These are phyloP conservation scores for Sparidentex hasta DNA, from an alignment of 2,797 vertebrate genomes.

Conservation along the genomic window DNA sequence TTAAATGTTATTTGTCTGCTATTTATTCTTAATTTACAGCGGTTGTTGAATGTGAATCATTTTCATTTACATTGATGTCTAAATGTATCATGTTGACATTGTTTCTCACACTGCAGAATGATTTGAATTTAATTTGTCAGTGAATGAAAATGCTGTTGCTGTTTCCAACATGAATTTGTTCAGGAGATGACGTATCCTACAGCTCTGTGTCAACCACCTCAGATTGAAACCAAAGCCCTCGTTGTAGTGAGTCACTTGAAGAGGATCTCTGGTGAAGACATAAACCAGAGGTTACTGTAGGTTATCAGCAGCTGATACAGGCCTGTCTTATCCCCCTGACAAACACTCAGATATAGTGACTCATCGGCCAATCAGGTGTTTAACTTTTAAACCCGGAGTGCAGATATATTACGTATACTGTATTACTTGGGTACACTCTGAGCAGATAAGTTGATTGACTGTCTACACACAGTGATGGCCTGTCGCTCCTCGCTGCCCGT, in stretches of 20 bases:
- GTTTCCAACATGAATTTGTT: conserved; percentile 26
- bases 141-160: conserved; percentile 33
- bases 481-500: background rate
- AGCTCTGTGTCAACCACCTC: conserved; percentile 22
- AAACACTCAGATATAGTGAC: conserved; percentile 14
- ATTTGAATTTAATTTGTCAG: conserved; percentile 28
- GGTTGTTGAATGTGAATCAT: conserved; percentile 57
- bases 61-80: conserved; percentile 21
- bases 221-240: conserved; percentile 61
- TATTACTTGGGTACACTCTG: conserved; percentile 22
- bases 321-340: conserved; percentile 29
- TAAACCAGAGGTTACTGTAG: conserved; percentile 58
- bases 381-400: conserved; percentile 55
- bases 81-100: conserved; percentile 20
- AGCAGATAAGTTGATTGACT: conserved; percentile 32
- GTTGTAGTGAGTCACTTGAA: conserved; percentile 19
- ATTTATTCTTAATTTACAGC: conserved; percentile 38
- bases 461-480: background rate
- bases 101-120: conserved; percentile 36
- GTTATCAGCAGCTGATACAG: conserved; percentile 59
- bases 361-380: conserved; percentile 53
- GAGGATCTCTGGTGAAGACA: background rate
- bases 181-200: conserved; percentile 18
- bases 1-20: conserved; percentile 55
- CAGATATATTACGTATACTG: conserved; percentile 21